Base-by-base conservation (phyloP, 2,888 invertebrate species). In the Coelogynopora nodosa region DNA sequence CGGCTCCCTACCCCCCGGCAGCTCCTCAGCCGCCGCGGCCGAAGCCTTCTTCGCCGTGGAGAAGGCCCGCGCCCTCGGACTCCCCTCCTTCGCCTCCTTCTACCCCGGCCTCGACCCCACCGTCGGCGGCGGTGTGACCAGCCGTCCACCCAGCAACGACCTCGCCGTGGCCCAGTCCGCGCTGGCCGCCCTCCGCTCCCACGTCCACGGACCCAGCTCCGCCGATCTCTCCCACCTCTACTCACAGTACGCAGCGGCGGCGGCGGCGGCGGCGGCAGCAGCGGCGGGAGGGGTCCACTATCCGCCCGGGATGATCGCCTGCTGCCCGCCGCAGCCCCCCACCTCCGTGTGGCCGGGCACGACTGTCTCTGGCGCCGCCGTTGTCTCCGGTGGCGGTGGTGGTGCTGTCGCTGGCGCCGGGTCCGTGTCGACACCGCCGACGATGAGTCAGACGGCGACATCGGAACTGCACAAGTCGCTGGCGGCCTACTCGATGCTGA, bases 201-300 rank as follows among this genome's bases (percentile, higher is more conserved):
- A 74, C 5, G 74, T 23, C 10, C 10, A 5, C 74, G 74, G 74
- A 13, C 74, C 74, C 74, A 74, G 74, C 27, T 23, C 74, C 18
- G 5, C 74, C 74, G 74, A 74, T 23, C 74, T 74, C 74, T 74
- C 74, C 27, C 74, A 74, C 18, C 74, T 74, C 74, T 74, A 74
- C 74, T 74, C 74, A 10, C 74, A 74, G 74, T 74, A 74, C 23
- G 74, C 74, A 2, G 74, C 74, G 18, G 74, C 23, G 10, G 74
- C 74, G 23, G 74, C 74, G 10, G 74, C 74, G 18, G 5, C 74
- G 10, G 2, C 23, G 23, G 18, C 74, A 2, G 18, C 5, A 23
- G 23, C 10, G 18, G 18, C 23, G 2, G 2, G 18, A 2, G 74
- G 74, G 27, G 23, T 74, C 10, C 74, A 74, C 18, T 74, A 74